Evolutionary conservation across 2,888 invertebrate species (phyloP).

Genomic region (Pocota personata): DNA sequence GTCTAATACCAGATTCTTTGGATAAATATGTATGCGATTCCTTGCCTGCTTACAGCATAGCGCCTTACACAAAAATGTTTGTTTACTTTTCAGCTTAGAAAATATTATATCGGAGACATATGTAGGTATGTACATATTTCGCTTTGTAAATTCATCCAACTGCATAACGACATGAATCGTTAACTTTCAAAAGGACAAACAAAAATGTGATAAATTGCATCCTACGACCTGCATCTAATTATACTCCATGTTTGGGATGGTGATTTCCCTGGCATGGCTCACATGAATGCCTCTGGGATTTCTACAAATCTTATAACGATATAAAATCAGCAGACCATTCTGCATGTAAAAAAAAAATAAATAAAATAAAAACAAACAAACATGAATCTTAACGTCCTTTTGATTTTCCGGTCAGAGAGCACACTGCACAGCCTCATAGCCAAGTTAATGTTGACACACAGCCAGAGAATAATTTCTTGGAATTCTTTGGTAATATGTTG

Average conservation of each 20-base stretch:
- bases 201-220: conserved; percentile 56
- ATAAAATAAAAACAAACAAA: conserved; percentile 12
- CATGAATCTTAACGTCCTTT: conserved; percentile 69
- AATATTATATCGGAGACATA: neutral
- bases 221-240: conserved; percentile 38
- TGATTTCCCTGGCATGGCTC: conserved; percentile 22
- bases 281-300: conserved; percentile 49
- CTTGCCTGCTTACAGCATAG: neutral
- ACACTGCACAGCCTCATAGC: conserved; percentile 45
- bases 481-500: conserved; percentile 48
- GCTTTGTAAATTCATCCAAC: neutral
- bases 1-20: too few species aligned
- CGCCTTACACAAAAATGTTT: neutral
- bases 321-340: conserved; percentile 57
- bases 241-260: conserved; percentile 37
- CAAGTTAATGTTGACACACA: conserved; percentile 46
- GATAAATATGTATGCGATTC: too few species aligned
- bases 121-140: neutral
- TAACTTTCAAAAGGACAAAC: conserved; percentile 22
- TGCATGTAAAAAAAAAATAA: conserved; percentile 22
- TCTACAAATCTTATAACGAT: conserved; percentile 41
- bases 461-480: conserved; percentile 47
- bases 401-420: conserved; percentile 79
- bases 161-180: conserved; percentile 43
- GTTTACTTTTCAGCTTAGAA: neutral